These are phyloP conservation scores for Neocrepidodera transversa DNA, from an alignment of 2,888 invertebrate species.

Conservation along the genomic window DNA sequence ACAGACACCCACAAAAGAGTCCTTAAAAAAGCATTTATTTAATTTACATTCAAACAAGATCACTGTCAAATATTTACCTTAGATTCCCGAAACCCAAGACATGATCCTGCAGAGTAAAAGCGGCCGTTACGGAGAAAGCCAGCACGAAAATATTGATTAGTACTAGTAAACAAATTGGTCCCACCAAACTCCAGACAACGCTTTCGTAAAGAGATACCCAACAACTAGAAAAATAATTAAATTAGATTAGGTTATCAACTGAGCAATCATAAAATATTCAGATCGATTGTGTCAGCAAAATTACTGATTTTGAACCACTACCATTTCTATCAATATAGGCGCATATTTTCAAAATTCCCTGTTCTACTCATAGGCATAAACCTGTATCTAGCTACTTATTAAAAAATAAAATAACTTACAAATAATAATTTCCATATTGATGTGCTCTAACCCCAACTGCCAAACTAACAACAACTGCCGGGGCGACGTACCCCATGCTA, in stretches of 20 bases:
- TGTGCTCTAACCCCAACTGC: slow-evolving; percentile 92
- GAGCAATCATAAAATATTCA: too few species aligned
- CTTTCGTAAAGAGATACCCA: slow-evolving; percentile 94
- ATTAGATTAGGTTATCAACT: too few species aligned
- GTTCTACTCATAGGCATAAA: too few species aligned
- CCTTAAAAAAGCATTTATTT: slow-evolving; percentile 58
- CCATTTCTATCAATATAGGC: too few species aligned
- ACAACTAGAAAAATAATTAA: slow-evolving; percentile 69
- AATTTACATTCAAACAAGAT: too few species aligned
- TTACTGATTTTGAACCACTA: too few species aligned
- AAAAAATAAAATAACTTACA: slow-evolving; percentile 71
- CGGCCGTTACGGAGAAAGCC: slow-evolving; percentile 86
- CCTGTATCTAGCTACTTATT: too few species aligned
- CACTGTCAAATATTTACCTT: slow-evolving; percentile 37
- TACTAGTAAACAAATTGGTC: slow-evolving; percentile 84
- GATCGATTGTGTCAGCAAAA: too few species aligned
- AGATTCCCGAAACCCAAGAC: slow-evolving; percentile 83
- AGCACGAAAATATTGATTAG: slow-evolving; percentile 80
- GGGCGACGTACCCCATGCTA: slow-evolving; percentile 89
- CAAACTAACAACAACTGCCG: slow-evolving; percentile 88
- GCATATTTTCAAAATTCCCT: too few species aligned
- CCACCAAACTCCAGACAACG: slow-evolving; percentile 94
- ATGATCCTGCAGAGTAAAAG: slow-evolving; percentile 89
- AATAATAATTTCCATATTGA: slow-evolving; percentile 92
- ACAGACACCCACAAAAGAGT: slow-evolving; percentile 88